Evolutionary conservation across 2,888 invertebrate genomes (phyloP).

Genomic region (Galerucella nymphaeae): DNA sequence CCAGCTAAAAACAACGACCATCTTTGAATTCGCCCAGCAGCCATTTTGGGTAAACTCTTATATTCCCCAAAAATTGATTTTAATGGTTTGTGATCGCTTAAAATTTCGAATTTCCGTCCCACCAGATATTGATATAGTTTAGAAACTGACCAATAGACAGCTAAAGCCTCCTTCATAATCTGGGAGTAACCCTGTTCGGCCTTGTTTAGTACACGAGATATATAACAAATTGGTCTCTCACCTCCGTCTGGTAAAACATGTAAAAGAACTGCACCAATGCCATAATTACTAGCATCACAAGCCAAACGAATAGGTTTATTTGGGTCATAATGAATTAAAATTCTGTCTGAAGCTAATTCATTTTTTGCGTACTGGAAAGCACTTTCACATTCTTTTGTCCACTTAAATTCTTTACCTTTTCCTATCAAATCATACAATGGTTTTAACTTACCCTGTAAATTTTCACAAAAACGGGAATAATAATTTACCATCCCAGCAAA

Average conservation of each 20-base stretch:
- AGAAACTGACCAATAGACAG: conserved; percentile 2
- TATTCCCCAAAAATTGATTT: conserved; percentile 39
- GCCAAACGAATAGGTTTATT: background rate
- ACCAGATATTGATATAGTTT: conserved; percentile 42
- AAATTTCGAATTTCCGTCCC: conserved; percentile 45
- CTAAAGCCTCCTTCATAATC: conserved; percentile 43
- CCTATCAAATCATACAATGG: conserved; percentile 51
- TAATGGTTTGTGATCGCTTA: conserved; percentile 44
- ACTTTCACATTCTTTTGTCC: conserved; percentile 40
- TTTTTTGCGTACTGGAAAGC: background rate
- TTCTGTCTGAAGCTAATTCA: background rate
- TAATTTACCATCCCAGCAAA: conserved; percentile 58
- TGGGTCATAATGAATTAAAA: background rate
- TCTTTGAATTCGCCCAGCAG: conserved; percentile 42
- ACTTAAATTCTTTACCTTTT: conserved; percentile 43
- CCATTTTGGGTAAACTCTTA: conserved; percentile 55
- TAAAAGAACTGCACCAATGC: conserved; percentile 26
- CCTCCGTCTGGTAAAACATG: conserved; percentile 29
- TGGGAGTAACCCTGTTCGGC: conserved; percentile 21
- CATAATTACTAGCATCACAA: conserved; percentile 15
- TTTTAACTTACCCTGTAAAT: conserved; percentile 47
- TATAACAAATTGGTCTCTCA: conserved; percentile 42
- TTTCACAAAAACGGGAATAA: conserved; percentile 47
- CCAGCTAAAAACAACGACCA: conserved; percentile 37
- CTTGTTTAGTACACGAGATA: conserved; percentile 39